phyloP scores from a whole-genome alignment of 2,797 vertebrate species.

The Sarcophilus harrisii region DNA sequence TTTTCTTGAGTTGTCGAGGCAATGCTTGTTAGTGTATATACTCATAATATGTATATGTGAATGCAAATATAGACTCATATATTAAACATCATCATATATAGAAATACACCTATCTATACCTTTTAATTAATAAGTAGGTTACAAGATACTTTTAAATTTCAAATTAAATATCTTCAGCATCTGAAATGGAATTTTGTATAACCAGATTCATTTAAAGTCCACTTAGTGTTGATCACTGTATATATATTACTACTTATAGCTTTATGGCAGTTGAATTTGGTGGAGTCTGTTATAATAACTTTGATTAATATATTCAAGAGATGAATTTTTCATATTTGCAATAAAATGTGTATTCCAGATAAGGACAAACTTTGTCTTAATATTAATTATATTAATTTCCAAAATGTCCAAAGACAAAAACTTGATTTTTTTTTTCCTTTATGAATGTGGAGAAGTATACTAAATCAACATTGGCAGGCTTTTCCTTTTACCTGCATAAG shows the following conservation, averaged over 20 bases:
- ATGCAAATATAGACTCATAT: not conserved
- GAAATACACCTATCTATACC: not conserved
- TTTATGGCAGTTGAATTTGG: not conserved
- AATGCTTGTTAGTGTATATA: not conserved
- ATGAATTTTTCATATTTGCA: not conserved
- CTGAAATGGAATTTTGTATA: not conserved
- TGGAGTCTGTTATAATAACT: not conserved
- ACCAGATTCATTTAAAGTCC: not conserved
- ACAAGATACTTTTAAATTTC: not conserved
- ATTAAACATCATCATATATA: not conserved
- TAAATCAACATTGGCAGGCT: not conserved
- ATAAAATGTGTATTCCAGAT: not conserved
- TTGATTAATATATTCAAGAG: not conserved
- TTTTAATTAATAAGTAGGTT: not conserved
- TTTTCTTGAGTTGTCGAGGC: not conserved
- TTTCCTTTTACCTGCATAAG: not conserved
- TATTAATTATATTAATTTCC: not conserved
- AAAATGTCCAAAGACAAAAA: not conserved
- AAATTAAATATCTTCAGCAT: not conserved
- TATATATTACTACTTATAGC: not conserved
- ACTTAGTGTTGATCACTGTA: not conserved
- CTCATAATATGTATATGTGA: not conserved
- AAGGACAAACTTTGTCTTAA: not conserved
- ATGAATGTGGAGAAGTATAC: not conserved
- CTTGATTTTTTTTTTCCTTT: not conserved